A percentile compares a stretch with the other conserved stretches of the same genome.
Conservation (phyloP, 2,113 vertebrate species). For the Oncorhynchus clarkii region DNA sequence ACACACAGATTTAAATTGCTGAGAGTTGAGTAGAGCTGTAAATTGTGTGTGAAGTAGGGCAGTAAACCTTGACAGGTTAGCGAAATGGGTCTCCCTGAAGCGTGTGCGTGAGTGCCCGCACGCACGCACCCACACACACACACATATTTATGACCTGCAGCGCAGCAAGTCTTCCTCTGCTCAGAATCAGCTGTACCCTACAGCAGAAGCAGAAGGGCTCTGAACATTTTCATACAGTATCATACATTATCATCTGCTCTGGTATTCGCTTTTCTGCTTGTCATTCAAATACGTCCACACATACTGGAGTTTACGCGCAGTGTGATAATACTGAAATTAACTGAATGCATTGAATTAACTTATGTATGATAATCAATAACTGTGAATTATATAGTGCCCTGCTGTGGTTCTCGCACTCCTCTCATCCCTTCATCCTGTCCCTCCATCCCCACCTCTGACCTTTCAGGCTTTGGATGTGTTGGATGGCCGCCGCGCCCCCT, state of each 20-base stretch:
- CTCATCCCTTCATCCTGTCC: neutral
- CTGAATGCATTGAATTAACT: too few species aligned
- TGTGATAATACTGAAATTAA: too few species aligned
- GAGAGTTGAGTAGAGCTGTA: constrained; percentile 16
- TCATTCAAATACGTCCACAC: neutral
- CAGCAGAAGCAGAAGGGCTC: constrained; percentile 1
- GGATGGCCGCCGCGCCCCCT: constrained; percentile 86
- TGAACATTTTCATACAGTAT: constrained; percentile 29
- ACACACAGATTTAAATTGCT: constrained; percentile 20
- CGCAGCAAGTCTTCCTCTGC: constrained; percentile 11
- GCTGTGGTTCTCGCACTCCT: neutral
- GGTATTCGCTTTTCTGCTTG: constrained; percentile 29
- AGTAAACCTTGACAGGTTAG: constrained; percentile 44
- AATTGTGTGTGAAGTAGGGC: constrained; percentile 40
- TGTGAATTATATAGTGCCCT: neutral
- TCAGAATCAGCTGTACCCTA: constrained; percentile 26
- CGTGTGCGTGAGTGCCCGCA: neutral
- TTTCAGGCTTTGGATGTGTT: constrained; percentile 84
- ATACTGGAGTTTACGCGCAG: neutral
- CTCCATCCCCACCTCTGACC: constrained; percentile 41
- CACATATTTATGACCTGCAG: constrained; percentile 41
- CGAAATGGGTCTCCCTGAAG: constrained; percentile 24
- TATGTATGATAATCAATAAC: neutral
- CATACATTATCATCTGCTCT: constrained; percentile 26
- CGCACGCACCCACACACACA: constrained; percentile 9